These are phyloP conservation scores for Nemapogon koenigi DNA, from an alignment of 2,888 invertebrate genomes.

Conservation along the genomic window DNA sequence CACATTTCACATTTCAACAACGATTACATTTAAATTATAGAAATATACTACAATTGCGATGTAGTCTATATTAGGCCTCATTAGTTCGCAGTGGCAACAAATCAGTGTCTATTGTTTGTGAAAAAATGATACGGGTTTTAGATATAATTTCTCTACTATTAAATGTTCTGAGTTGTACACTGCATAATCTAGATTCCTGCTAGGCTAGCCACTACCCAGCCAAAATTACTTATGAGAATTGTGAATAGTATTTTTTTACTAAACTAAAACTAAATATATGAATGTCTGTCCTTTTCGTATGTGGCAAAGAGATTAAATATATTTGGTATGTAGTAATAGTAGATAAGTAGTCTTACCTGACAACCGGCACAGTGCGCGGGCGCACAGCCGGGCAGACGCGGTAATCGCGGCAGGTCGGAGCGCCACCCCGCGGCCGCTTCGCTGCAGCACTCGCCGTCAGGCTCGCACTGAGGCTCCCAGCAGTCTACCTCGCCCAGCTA, in stretches of 20 bases:
- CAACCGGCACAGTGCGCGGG: slow-evolving; percentile 69
- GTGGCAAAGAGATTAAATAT: not conserved
- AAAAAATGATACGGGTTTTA: too few relatives aligned
- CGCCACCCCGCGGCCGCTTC: slow-evolving; percentile 66
- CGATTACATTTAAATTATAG: too few relatives aligned
- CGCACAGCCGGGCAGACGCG: slow-evolving; percentile 75
- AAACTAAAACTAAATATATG: too few relatives aligned
- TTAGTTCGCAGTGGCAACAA: too few relatives aligned
- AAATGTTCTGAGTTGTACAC: not conserved
- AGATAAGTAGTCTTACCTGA: slow-evolving; percentile 31
- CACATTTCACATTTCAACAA: too few relatives aligned
- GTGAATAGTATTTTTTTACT: too few relatives aligned
- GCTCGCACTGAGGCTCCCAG: slow-evolving; percentile 87
- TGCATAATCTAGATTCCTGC: not conserved
- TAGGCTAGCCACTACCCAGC: not conserved
- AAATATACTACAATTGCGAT: too few relatives aligned
- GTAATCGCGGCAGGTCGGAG: slow-evolving; percentile 65
- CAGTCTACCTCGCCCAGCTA: slow-evolving; percentile 88
- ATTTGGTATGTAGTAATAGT: not conserved
- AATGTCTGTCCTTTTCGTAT: too few relatives aligned
- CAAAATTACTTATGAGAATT: not conserved
- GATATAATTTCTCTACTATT: too few relatives aligned
- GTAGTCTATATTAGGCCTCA: too few relatives aligned
- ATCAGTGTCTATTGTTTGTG: too few relatives aligned
- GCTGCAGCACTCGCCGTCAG: slow-evolving; percentile 78